phyloP scores from a whole-genome alignment of 2,113 vertebrate genomes.

The Vireo altiloquus region DNA sequence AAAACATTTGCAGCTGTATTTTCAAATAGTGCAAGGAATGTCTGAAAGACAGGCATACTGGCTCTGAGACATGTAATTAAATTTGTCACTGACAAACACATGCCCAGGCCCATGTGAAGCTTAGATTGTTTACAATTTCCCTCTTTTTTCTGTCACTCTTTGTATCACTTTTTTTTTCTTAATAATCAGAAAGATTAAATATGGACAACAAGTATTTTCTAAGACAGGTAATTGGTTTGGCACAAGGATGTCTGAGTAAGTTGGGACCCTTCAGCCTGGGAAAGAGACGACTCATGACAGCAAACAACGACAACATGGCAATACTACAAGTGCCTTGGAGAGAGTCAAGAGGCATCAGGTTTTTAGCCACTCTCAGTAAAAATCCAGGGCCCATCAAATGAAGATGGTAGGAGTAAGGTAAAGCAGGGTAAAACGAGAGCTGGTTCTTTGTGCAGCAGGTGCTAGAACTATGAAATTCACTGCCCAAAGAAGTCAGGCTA shows the following conservation, averaged over 20 bases:
- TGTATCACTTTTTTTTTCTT: background rate
- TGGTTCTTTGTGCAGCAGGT: background rate
- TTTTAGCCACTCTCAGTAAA: background rate
- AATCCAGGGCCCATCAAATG: background rate
- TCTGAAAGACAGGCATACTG: background rate
- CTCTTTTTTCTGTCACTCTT: background rate
- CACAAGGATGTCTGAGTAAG: background rate
- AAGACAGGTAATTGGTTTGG: background rate
- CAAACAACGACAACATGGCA: background rate
- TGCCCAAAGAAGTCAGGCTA: background rate
- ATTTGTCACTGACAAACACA: background rate
- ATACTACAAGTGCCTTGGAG: background rate
- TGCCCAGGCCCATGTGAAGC: background rate
- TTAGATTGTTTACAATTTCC: background rate
- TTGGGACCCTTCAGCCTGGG: background rate
- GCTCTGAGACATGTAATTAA: background rate
- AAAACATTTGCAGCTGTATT: background rate
- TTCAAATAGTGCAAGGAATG: background rate
- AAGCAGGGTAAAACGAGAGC: background rate
- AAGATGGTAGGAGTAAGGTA: background rate
- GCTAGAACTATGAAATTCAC: background rate
- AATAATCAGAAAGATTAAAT: background rate
- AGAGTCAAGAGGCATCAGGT: background rate
- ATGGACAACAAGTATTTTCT: background rate
- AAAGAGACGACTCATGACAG: background rate